Conservation (phyloP, 2,888 invertebrate species). For the Drosophila anomalata region DNA sequence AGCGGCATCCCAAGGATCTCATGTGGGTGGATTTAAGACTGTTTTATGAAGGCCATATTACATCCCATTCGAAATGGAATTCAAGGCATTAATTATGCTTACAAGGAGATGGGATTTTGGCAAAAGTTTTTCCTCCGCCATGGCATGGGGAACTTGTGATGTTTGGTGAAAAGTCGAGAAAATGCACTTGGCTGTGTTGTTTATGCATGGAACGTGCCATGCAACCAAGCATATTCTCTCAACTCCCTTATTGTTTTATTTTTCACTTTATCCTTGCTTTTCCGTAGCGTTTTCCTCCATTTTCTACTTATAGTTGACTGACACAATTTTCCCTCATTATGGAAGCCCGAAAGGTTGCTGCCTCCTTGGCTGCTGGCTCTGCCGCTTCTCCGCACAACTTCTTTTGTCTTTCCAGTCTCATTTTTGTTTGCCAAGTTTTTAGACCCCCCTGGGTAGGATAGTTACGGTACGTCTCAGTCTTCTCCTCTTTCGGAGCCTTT, state of each 20-base stretch:
- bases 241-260: neutral
- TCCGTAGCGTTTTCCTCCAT: neutral
- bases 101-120: constrained; percentile 1
- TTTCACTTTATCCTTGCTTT: neutral
- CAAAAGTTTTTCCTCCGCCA: constrained; percentile 17
- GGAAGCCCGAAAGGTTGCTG: constrained; percentile 52
- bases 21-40: constrained; percentile 20
- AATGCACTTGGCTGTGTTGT: constrained; percentile 58
- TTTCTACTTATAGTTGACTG: constrained; percentile 48
- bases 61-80: constrained; percentile 21
- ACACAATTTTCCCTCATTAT: constrained; percentile 75
- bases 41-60: constrained; percentile 26
- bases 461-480: neutral
- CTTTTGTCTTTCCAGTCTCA: constrained; percentile 20
- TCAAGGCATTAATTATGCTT: constrained; percentile 44
- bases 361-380: constrained; percentile 11
- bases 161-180: constrained; percentile 32
- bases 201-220: constrained; percentile 60
- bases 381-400: constrained; percentile 1
- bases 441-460: neutral
- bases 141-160: constrained; percentile 19
- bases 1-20: neutral
- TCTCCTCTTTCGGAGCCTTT: constrained; percentile 1
- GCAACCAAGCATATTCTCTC: neutral
- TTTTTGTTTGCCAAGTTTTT: constrained; percentile 28